Base-by-base conservation (phyloP, 2,113 vertebrate species). In the Gymnogyps californianus region DNA sequence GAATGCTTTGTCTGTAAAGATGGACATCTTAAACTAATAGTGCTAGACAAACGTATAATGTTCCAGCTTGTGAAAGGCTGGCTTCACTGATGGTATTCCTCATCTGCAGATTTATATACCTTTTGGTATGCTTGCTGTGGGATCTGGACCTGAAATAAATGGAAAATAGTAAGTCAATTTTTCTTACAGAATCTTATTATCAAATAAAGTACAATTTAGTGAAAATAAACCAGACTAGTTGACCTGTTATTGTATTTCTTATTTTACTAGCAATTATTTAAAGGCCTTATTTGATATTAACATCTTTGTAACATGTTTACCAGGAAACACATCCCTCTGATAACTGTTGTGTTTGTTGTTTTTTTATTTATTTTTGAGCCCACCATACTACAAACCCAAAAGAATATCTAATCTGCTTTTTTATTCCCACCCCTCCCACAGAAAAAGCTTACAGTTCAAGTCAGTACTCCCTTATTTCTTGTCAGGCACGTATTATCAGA, bases 71-170 rank as follows among this genome's bases (percentile, higher is more conserved):
- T 84, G 40, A 95, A 93, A 93, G 67, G 55, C 59, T 94, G 61
- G 52, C 49, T 79, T 94, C 59, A 59, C 64, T 16, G 20, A 55
- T 46, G n/a, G 22, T 26, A 72, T 64, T 94, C n/a, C 74, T 94
- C 51, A 36, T 87, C 78, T 86, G 49, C 46, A 89, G 79, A 55
- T 70, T 69, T 80, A 93, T 83, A 26, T 96, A 98, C 98, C 98
- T 98, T 98, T 98, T 98, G 65, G 98, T 93, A 96, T 98, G 98
- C 97, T 98, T 98, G 98, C 98, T 98, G 95, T 98, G 98, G 96
- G 98, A 98, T 94, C 98, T 98, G 95, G 98, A 98, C 95, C 98
- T 98, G 91, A 85, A 97, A 97, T 49, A 93, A 97, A 97, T 29
- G 46, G 85, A 96, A 94, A 97, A 96, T 11, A 90, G 18, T 76